Percentiles rank a stretch among this genome's conserved stretches.
Evolutionary conservation across 2,113 vertebrate genomes (phyloP).

Genomic region (Cyprinus carpio): DNA sequence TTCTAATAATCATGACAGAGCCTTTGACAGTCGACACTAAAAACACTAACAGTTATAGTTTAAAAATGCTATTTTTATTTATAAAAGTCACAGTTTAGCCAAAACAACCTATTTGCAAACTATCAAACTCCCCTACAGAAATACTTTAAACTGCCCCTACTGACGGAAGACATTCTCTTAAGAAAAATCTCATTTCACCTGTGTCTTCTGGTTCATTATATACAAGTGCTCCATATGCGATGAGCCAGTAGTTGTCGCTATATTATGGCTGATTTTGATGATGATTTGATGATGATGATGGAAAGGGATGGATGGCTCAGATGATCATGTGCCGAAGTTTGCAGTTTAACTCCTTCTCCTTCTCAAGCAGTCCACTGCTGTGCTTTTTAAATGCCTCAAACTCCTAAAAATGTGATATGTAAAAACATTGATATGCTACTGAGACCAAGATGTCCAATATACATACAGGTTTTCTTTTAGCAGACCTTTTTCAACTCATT

Average conservation of each 20-base stretch:
- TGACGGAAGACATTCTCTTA: slow-evolving; percentile 2
- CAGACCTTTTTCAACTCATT: slow-evolving; percentile 67
- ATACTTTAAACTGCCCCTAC: background rate
- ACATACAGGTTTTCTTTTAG: slow-evolving; percentile 26
- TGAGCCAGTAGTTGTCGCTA: too few species aligned
- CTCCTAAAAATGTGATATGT: slow-evolving; percentile 65
- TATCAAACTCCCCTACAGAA: background rate
- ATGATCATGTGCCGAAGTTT: slow-evolving; percentile 78
- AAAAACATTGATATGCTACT: slow-evolving; percentile 15
- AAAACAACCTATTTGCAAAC: background rate
- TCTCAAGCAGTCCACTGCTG: slow-evolving; percentile 75
- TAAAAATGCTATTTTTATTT: slow-evolving; percentile 7
- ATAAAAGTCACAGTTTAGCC: background rate
- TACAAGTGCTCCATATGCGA: background rate
- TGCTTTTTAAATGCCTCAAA: slow-evolving; percentile 85
- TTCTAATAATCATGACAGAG: background rate
- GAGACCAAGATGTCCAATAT: background rate
- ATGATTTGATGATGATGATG: too few species aligned
- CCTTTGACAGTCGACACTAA: too few species aligned
- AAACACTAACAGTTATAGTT: too few species aligned
- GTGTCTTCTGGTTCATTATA: background rate
- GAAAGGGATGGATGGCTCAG: slow-evolving; percentile 52
- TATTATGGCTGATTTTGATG: too few species aligned
- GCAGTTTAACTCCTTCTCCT: slow-evolving; percentile 83
- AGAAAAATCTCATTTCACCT: background rate